Conservation (phyloP, 2,113 vertebrate genomes). For the Chunga burmeisteri region DNA sequence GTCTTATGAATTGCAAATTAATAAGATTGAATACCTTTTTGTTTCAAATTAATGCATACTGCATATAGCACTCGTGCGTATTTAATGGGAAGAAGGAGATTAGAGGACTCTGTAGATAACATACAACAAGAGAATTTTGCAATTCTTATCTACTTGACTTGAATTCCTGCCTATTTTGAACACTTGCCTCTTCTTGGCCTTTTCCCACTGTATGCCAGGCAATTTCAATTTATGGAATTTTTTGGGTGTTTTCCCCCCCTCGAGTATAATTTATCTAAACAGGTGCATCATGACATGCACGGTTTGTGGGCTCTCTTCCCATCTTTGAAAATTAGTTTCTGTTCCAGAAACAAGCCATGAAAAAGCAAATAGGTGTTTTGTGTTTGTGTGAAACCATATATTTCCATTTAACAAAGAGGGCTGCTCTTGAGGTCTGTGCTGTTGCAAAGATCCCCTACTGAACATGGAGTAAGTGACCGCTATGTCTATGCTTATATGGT, state of each 20-base stretch:
- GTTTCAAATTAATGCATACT: neutral
- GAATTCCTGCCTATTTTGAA: neutral
- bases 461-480: neutral
- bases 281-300: neutral
- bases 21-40: neutral
- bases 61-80: neutral
- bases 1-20: neutral
- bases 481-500: neutral
- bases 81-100: neutral
- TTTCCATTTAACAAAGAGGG: neutral
- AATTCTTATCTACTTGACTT: neutral
- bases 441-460: neutral
- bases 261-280: neutral
- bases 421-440: neutral
- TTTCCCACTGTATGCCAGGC: neutral
- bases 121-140: no score
- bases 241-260: neutral
- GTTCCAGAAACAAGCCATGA: neutral
- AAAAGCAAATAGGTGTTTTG: neutral
- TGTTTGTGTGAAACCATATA: neutral
- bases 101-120: neutral
- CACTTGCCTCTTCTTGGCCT: neutral
- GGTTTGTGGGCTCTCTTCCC: neutral
- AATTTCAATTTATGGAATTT: neutral
- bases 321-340: neutral